phyloP scores from a whole-genome alignment of 2,797 vertebrate species.

The Ambastaia sidthimunki region DNA sequence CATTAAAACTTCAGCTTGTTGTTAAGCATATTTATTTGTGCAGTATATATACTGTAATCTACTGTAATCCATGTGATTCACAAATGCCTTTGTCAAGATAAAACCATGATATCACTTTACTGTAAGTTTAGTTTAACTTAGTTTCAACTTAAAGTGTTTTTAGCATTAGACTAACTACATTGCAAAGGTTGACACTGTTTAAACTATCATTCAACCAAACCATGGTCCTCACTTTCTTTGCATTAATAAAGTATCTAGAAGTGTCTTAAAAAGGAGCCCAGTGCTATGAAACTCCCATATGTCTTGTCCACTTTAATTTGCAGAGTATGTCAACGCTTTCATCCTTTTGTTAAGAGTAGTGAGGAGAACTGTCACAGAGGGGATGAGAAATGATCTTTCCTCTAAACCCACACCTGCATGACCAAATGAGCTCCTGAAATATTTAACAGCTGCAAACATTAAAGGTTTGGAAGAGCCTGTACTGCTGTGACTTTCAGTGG shows the following conservation, averaged over 20 bases:
- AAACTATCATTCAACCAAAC: neutral
- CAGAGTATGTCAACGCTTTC: constrained; percentile 52
- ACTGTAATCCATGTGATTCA: neutral
- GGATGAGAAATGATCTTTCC: constrained; percentile 61
- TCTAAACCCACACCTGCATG: constrained; percentile 28
- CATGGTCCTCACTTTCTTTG: neutral
- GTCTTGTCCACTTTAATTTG: constrained; percentile 52
- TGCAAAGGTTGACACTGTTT: neutral
- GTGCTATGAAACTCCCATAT: constrained; percentile 49
- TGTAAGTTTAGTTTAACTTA: neutral
- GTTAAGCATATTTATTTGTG: too few relatives aligned
- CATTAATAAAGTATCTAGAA: neutral
- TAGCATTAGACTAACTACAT: too few relatives aligned
- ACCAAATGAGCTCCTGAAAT: constrained; percentile 72
- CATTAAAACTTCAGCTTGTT: too few relatives aligned
- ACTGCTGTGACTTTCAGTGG: constrained; percentile 55
- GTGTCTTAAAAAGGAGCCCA: constrained; percentile 34
- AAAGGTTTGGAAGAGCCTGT: constrained; percentile 58
- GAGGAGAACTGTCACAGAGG: constrained; percentile 63
- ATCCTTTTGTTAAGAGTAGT: constrained; percentile 53
- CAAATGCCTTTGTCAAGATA: neutral
- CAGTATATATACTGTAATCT: neutral
- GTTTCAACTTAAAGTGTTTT: neutral
- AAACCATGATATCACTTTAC: neutral
- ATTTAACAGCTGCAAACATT: constrained; percentile 65